These are phyloP conservation scores for Petrocephalus schoutedeni DNA, from an alignment of 2,797 vertebrate genomes.

Conservation along the genomic window DNA sequence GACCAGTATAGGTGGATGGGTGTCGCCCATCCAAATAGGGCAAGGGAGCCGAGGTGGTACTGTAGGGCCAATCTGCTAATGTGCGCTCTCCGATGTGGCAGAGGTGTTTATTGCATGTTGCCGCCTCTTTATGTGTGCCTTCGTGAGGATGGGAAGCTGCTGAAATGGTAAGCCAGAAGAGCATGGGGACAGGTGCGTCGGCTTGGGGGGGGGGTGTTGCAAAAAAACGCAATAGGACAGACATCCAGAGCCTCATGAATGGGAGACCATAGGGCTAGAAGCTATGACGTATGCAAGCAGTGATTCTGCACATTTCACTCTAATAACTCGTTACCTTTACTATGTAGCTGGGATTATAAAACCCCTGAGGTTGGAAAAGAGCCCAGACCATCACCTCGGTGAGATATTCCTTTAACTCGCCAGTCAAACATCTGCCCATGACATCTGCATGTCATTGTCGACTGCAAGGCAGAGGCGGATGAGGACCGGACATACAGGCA, in stretches of 20 bases:
- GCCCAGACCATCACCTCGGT: neutral
- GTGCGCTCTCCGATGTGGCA: neutral
- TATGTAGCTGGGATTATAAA: neutral
- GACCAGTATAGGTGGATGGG: conserved; percentile 9
- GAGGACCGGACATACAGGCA: neutral
- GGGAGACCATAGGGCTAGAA: neutral
- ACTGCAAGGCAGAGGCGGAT: neutral
- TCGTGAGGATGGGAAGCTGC: neutral
- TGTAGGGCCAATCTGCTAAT: neutral
- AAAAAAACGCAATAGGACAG: neutral
- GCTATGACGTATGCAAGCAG: neutral
- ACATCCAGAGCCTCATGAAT: neutral
- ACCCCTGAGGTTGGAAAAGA: neutral
- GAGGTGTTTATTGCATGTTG: conserved; percentile 6
- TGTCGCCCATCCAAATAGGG: neutral
- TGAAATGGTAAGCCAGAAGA: neutral
- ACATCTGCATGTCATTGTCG: neutral
- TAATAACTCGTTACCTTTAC: neutral
- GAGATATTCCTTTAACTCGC: neutral
- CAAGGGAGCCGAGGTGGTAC: neutral
- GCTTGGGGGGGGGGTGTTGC: neutral
- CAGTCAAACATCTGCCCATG: neutral
- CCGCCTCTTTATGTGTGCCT: neutral
- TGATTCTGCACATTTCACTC: neutral
- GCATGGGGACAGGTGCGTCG: neutral